Base-by-base conservation (phyloP, 2,113 vertebrate genomes). In the Thamnaconus septentrionalis region DNA sequence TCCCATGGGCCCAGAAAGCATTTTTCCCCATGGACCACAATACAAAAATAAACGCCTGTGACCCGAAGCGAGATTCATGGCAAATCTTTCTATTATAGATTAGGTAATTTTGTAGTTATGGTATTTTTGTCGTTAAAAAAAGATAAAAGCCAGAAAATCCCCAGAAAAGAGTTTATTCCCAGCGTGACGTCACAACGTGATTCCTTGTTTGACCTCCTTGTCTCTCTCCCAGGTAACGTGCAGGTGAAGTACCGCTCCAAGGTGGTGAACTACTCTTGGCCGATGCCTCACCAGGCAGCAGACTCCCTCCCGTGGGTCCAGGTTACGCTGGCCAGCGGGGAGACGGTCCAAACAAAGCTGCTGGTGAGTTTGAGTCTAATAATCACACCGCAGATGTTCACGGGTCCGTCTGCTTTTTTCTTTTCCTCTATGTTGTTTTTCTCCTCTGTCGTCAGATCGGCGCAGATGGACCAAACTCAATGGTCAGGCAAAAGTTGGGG, bases 391-490 rank as follows among this genome's bases (percentile, higher is more conserved):
- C n/a, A 40, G 12, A 51, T n/a, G 4, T n/a, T n/a, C 18, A 31
- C 18, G 18, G 18, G 18, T 31, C 18, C 18, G 1, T 44, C 31
- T 11, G 31, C 10, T 3, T 56, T 49, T 53, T 43, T 11, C 10
- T 70, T 41, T 4, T 40, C 6, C 0, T 5, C 44, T 59, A n/a
- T 53, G 6, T 4, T 5, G 4, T 47, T 11, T 57, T 56, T 3
- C 10, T 49, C 11, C 76, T 44, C 66, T 72, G 79, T 65, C 8
- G 10, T 45, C 79, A 98, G 97, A 94, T 99, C 12, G 97, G 96
- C 61, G 97, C 97, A 0, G 97, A 99, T 64, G 97, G 97, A 43
- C 92, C 94, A 43, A 97, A 96, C 84, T 99, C 97, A 0, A 86
- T 91, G 76, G 95, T 97, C 11, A 90, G 97, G 43, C 91, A 68